Evolutionary conservation across 2,113 vertebrate genomes (phyloP), one percentile per base, ranked within the genome.

Genomic region (Mastomys natalensis): DNA sequence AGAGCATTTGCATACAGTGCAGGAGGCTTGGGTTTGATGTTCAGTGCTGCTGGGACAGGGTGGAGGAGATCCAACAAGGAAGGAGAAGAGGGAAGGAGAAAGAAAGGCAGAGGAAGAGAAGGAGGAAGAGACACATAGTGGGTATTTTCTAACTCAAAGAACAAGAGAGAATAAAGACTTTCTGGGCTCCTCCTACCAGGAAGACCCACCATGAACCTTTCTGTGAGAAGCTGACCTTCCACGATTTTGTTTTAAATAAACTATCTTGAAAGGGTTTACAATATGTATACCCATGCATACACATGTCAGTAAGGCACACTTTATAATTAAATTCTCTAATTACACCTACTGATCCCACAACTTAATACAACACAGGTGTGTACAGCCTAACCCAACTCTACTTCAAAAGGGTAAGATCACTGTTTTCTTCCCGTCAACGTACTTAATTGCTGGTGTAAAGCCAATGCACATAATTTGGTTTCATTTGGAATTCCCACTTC

Each of bases 321-420:
- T 77, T 93, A 86, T 88, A 95, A 96, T 96, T 90, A 96, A 93
- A 90, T 93, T 94, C 89, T 95, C 24, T 93, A 95, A 96, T 97
- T 96, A 96, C 62, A 91, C 68, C 66, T 87, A 91, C 24, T 43
- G 15, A 95, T 92, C 85, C 82, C 96, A 94, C 95, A 94, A 82
- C 68, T 89, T 90, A 92, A 95, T 90, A 82, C 8, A 96, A 81
- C 92, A 87, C 78, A 91, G 92, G 86, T 93, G 86, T 48, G 78
- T 91, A 91, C 89, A 15, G 77, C 95, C 70, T 31, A 96, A 80
- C 89, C 80, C 45, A 55, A 58, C 92, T 93, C 94, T 72, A 91
- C 81, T 96, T 96, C 45, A 76, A 96, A 97, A 21, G 85, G 84
- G 86, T 78, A 26, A 96, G 97, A 53, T 0, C 1, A 96, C 91